Base-by-base conservation (phyloP, 1,140 invertebrate species). In the Himalopsyche phryganea region DNA sequence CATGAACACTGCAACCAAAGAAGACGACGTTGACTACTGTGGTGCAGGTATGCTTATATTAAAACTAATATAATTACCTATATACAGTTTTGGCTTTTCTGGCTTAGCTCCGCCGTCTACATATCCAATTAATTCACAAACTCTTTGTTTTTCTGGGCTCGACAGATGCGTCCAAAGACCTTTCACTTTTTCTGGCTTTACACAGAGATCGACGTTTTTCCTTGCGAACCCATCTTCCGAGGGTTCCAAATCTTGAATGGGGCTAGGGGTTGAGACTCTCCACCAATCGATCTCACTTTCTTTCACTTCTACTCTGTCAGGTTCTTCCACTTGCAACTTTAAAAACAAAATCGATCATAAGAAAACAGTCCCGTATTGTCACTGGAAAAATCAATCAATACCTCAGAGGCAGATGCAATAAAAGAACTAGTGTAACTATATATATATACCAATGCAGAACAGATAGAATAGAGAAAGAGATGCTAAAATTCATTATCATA, bases 151-250 rank as follows among this genome's bases (percentile, higher is more conserved):
- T 69, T 89, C 86, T 35, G 85, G 82, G 35, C 82, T 80, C 1
- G 83, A 84, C n/a, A 89, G 68, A 63, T 84, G 80, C 15, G 81
- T 81, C 82, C 85, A 85, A 55, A 86, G 74, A 14, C 75, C 81
- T 50, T 75, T 71, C 11, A 69, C 73, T 50, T 82, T 79, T 47
- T 81, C 82, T 14, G 67, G 70, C 59, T 76, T 76, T 6, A 67
- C 59, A 33, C 66, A 66, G 13, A 73, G 59, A 20, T 66, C 47
- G 61, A 53, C 38, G 65, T 67, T 61, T 49, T 55, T 62, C 17
- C 52, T 20, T 44, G 50, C 47, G 9, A 20, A 52, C 2, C 40
- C 40, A 20, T 18, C n/a, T 23, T 52, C 51, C 18, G 52, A 14
- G 45, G 58, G 36, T 50, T 71, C 68, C 2, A 58, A 41, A 38